Percentiles rank a stretch among this genome's conserved stretches.
Conservation (phyloP, 1,140 invertebrate genomes). For the Cataglyphis hispanica region DNA sequence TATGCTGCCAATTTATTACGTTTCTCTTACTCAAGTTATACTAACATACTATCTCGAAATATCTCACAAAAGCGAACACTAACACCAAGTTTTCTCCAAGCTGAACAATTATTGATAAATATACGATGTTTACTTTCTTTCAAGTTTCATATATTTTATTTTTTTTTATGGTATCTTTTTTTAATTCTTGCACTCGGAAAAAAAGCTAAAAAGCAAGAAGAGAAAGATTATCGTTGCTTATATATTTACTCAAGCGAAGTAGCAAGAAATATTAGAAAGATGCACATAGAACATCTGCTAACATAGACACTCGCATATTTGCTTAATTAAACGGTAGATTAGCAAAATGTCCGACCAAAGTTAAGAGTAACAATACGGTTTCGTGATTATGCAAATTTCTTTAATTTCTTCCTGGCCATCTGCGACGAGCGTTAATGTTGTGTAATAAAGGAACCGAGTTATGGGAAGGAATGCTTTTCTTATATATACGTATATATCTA, state of each 20-base stretch:
- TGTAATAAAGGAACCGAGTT: constrained; percentile 44
- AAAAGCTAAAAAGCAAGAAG: background rate
- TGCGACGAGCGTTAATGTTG: constrained; percentile 55
- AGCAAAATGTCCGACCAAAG: constrained; percentile 45
- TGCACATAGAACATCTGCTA: constrained; percentile 13
- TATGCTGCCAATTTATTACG: constrained; percentile 47
- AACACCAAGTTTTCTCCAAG: background rate
- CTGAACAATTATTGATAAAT: constrained; percentile 30
- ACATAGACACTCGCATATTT: constrained; percentile 47
- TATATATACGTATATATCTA: background rate
- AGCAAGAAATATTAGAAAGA: constrained; percentile 15
- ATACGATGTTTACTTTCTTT: background rate
- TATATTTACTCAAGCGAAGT: background rate
- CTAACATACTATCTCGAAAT: constrained; percentile 21
- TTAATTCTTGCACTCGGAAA: background rate
- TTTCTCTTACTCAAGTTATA: constrained; percentile 15
- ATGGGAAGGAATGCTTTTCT: background rate
- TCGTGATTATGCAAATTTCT: constrained; percentile 59
- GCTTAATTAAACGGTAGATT: constrained; percentile 60
- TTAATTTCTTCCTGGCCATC: constrained; percentile 54
- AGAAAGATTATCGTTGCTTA: constrained; percentile 14
- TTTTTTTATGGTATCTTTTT: background rate
- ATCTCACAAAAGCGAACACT: background rate
- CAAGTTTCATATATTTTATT: background rate
- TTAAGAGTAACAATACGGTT: constrained; percentile 46